These are phyloP conservation scores for Pandemis heparana DNA, from an alignment of 2,888 invertebrate species.

Conservation along the genomic window DNA sequence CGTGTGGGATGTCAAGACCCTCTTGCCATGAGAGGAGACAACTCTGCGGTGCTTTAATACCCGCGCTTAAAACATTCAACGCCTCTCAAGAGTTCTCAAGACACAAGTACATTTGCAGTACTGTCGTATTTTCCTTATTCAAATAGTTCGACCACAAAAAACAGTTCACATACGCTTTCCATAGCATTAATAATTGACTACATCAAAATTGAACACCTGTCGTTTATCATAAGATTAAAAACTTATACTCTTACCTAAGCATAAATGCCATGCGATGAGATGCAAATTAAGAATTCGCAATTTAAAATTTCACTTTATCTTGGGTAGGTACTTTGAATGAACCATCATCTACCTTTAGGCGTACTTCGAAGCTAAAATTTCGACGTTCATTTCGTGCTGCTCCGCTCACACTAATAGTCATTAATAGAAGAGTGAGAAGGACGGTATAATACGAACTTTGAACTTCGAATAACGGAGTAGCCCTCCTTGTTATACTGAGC, in stretches of 20 bases:
- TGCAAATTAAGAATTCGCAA: no score
- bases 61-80: neutral
- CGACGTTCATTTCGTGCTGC: no score
- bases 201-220: neutral
- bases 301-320: no score
- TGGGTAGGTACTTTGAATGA: no score
- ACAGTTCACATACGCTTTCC: neutral
- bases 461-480: no score
- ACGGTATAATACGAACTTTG: no score
- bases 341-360: no score
- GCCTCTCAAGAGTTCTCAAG: neutral
- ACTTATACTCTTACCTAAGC: no score
- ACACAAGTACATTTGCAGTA: neutral
- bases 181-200: neutral
- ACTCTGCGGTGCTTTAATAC: neutral
- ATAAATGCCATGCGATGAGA: no score
- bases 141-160: neutral
- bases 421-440: no score
- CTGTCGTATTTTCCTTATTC: neutral
- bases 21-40: neutral
- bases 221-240: neutral
- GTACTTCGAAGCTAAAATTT: no score
- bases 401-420: no score
- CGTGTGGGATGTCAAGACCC: neutral
- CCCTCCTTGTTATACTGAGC: neutral